Evolutionary conservation across 2,113 vertebrate genomes (phyloP), one percentile per base, ranked within the genome.

Genomic region (Lophura nycthemera): DNA sequence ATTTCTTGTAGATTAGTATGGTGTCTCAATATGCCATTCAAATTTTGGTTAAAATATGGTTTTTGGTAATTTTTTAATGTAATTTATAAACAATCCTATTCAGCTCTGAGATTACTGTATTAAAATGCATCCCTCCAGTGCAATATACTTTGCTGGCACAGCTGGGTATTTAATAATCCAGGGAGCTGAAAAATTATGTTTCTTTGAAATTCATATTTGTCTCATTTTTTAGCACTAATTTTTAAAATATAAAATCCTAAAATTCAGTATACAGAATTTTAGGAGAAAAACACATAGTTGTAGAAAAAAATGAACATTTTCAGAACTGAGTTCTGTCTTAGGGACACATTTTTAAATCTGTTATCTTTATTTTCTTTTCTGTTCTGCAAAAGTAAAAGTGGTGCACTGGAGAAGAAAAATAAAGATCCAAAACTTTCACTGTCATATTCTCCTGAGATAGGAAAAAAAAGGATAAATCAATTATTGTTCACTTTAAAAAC

Each of bases 121-220:
- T 79, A 72, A 96, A 92, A 94, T 88, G 18, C 13, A 25, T 91
- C 73, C 63, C 77, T 89, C 48, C 73, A 87, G 81, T 90, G 67
- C 54, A 84, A 92, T 85, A 65, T n/a, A 45, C 13, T 32, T 82
- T 76, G 21, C 75, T 95, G 65, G 69, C 85, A 89, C 67, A 94
- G 77, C n/a, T 93, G 90, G 89, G 79, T 90, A 65, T 79, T 83
- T 81, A 66, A 63, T 77, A 93, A 90, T 52, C 34, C 25, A 82
- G 48, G 75, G 81, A 93, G 56, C n/a, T 73, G 54, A 91, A 91
- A 79, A 40, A 73, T 47, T 7, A 38, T 38, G 77, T 32, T 93
- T 94, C 14, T 45, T 83, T 54, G 38, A 77, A 76, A 75, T 90
- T 83, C 65, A 79, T 87, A n/a, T 88, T 89, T 94, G 25, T 54